Conservation (phyloP, 2,113 vertebrate species). For the Gambusia holbrooki region DNA sequence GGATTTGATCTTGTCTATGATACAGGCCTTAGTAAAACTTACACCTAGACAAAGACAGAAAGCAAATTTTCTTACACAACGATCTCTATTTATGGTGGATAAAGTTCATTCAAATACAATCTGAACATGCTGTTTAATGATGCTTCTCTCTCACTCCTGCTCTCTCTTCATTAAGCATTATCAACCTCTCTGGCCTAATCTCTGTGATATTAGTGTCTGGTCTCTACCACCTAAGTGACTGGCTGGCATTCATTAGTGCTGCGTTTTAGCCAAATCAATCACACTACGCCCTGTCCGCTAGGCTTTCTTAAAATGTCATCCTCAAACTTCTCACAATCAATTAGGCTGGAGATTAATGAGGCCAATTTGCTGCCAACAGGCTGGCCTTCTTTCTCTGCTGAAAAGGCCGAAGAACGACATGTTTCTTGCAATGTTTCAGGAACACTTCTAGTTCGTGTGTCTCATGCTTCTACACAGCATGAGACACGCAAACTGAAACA, state of each 20-base stretch:
- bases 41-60: background rate
- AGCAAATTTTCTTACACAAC: background rate
- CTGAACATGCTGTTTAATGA: slow-evolving; percentile 43
- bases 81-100: slow-evolving; percentile 10
- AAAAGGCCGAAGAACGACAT: slow-evolving; percentile 27
- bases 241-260: slow-evolving; percentile 82
- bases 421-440: background rate
- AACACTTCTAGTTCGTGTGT: background rate
- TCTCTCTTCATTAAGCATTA: slow-evolving; percentile 78
- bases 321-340: slow-evolving; percentile 86
- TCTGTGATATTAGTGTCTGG: slow-evolving; percentile 79
- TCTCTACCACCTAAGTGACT: slow-evolving; percentile 78
- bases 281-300: slow-evolving; percentile 63
- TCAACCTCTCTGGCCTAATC: slow-evolving; percentile 80
- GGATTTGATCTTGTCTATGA: background rate
- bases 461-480: background rate
- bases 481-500: background rate
- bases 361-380: slow-evolving; percentile 82
- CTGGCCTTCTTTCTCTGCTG: slow-evolving; percentile 51
- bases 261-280: slow-evolving; percentile 82
- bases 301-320: slow-evolving; percentile 85
- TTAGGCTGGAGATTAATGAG: slow-evolving; percentile 85
- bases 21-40: background rate
- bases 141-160: slow-evolving; percentile 18
- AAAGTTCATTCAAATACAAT: slow-evolving; percentile 30